These are phyloP conservation scores for Megaceryle alcyon DNA, from an alignment of 2,797 vertebrate genomes.

Conservation along the genomic window DNA sequence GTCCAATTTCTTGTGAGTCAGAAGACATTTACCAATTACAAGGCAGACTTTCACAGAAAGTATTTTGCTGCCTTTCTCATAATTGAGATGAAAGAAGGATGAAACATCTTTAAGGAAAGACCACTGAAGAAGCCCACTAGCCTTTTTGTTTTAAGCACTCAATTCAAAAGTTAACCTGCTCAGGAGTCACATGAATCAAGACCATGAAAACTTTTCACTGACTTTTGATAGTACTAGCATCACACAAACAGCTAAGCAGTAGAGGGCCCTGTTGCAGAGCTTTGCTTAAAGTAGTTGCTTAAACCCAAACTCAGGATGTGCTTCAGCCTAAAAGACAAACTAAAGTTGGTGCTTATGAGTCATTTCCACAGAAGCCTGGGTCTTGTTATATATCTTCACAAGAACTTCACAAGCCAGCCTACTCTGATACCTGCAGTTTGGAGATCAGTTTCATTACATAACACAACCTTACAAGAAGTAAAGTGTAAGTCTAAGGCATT, in stretches of 20 bases:
- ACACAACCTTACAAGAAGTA: neutral
- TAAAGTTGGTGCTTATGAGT: neutral
- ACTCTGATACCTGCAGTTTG: neutral
- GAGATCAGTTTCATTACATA: neutral
- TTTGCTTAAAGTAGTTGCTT: neutral
- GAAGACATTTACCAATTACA: neutral
- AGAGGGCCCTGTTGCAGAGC: neutral
- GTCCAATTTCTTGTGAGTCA: neutral
- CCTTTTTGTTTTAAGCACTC: neutral
- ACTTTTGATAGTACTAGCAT: neutral
- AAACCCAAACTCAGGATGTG: neutral
- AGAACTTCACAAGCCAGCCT: neutral
- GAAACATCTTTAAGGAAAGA: neutral
- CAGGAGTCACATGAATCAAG: neutral
- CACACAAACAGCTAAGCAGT: neutral
- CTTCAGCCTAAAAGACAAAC: neutral
- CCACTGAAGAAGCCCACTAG: neutral
- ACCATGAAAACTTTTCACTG: neutral
- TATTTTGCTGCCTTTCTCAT: neutral
- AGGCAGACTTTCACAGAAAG: neutral
- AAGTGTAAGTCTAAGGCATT: accelerated
- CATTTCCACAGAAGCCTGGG: too few relatives aligned
- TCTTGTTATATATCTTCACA: accelerated
- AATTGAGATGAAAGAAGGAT: neutral
- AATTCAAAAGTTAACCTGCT: neutral